These are phyloP conservation scores for Empis stercorea DNA, from an alignment of 2,888 invertebrate species.

Conservation along the genomic window DNA sequence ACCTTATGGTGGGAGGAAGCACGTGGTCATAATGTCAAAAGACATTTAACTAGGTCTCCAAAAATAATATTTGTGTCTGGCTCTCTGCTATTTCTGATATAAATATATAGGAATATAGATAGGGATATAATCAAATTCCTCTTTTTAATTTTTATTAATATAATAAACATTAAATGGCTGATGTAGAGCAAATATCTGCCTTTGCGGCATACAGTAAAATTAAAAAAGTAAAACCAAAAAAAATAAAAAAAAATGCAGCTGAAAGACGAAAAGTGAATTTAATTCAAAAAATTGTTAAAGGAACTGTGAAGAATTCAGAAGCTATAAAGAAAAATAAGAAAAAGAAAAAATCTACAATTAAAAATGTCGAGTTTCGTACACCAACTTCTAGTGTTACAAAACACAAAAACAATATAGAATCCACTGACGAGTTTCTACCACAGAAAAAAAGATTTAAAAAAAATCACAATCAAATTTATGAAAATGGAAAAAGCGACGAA, in stretches of 20 bases:
- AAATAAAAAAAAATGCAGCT: background rate
- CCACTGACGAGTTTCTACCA: conserved; percentile 10
- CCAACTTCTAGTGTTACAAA: conserved; percentile 3
- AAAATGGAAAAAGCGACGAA: too few relatives aligned
- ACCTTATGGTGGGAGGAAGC: too few relatives aligned
- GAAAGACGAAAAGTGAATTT: background rate
- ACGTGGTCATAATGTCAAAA: too few relatives aligned
- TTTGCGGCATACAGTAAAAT: conserved; percentile 15
- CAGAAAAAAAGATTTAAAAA: background rate
- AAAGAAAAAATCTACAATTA: background rate
- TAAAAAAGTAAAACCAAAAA: conserved; percentile 3
- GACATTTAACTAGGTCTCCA: too few relatives aligned
- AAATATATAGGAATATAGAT: too few relatives aligned
- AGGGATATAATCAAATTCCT: too few relatives aligned
- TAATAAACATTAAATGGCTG: too few relatives aligned
- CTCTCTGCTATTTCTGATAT: too few relatives aligned
- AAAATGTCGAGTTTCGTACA: background rate
- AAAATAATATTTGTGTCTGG: too few relatives aligned
- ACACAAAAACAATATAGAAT: background rate
- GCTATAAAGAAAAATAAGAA: background rate
- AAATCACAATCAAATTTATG: background rate
- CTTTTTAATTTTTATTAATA: too few relatives aligned
- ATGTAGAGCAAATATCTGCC: conserved; percentile 14
- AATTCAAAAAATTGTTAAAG: background rate
- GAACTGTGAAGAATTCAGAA: conserved; percentile 1